A percentile compares a stretch with the other conserved stretches of the same genome.
Evolutionary conservation across 2,888 invertebrate species (phyloP).

Genomic region (Cetonia aurata): DNA sequence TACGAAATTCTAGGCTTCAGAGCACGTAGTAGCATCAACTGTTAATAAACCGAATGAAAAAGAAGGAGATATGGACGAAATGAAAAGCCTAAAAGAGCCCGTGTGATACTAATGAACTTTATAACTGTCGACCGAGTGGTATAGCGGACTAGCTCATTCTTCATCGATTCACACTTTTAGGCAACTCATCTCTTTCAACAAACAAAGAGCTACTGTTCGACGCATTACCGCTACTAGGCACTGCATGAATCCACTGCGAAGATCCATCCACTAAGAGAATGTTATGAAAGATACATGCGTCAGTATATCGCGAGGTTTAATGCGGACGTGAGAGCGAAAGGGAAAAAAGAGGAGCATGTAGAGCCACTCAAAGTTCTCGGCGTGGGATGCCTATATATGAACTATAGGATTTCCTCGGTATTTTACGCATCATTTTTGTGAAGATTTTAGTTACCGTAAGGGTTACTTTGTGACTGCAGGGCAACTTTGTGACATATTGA

Average conservation of each 20-base stretch:
- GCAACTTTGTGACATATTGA: too few species aligned
- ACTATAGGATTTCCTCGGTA: too few species aligned
- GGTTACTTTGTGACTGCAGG: too few species aligned
- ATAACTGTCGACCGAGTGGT: slow-evolving; percentile 39
- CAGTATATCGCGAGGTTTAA: too few species aligned
- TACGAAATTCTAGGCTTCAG: too few species aligned
- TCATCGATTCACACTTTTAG: slow-evolving; percentile 48
- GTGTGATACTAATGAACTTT: slow-evolving; percentile 47
- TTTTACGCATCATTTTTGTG: too few species aligned
- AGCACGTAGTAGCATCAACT: too few species aligned
- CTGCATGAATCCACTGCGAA: slow-evolving; percentile 41
- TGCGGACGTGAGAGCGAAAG: background rate
- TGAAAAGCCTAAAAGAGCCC: background rate
- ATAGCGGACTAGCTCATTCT: slow-evolving; percentile 42
- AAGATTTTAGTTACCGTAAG: too few species aligned
- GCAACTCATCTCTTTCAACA: slow-evolving; percentile 54
- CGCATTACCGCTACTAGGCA: slow-evolving; percentile 50
- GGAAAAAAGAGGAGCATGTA: background rate
- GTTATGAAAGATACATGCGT: background rate
- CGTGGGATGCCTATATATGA: slow-evolving; percentile 17
- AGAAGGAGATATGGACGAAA: slow-evolving; percentile 12
- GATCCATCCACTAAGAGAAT: slow-evolving; percentile 13
- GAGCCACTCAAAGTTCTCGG: slow-evolving; percentile 4
- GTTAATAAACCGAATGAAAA: background rate
- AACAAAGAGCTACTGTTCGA: slow-evolving; percentile 57